Evolutionary conservation across 2,888 invertebrate species (phyloP).

Genomic region (Brenthis ino): DNA sequence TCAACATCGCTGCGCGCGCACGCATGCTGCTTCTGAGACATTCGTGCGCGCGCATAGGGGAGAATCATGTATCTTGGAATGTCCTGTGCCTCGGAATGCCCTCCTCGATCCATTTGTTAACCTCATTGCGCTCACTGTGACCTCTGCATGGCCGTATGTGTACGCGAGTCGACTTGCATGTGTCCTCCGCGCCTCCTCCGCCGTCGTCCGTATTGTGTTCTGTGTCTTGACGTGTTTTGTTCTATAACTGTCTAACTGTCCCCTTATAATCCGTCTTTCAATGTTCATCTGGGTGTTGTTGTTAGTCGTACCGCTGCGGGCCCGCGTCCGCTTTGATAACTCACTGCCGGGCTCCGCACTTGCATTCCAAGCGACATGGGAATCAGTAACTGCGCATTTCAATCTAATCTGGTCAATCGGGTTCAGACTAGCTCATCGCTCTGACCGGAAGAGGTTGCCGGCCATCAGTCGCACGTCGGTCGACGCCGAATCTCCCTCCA

Average conservation of each 20-base stretch:
- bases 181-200: slow-evolving; percentile 60
- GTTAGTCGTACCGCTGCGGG: slow-evolving; percentile 57
- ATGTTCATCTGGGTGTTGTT: slow-evolving; percentile 68
- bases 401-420: slow-evolving; percentile 55
- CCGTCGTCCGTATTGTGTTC: slow-evolving; percentile 75
- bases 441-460: slow-evolving; percentile 43
- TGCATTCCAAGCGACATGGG: slow-evolving; percentile 83
- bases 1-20: slow-evolving; percentile 81
- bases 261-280: slow-evolving; percentile 61
- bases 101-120: slow-evolving; percentile 78
- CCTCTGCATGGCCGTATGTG: slow-evolving; percentile 76
- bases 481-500: slow-evolving; percentile 41
- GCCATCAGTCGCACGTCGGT: slow-evolving; percentile 41
- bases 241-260: slow-evolving; percentile 70
- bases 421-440: slow-evolving; percentile 50
- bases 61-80: slow-evolving; percentile 84
- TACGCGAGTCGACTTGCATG: slow-evolving; percentile 73
- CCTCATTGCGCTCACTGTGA: slow-evolving; percentile 71
- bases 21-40: slow-evolving; percentile 56
- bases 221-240: slow-evolving; percentile 81
- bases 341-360: slow-evolving; percentile 68
- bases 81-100: slow-evolving; percentile 84
- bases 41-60: slow-evolving; percentile 78
- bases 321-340: slow-evolving; percentile 60
- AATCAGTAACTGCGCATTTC: slow-evolving; percentile 66